These are phyloP conservation scores for Lasaia peninsularis DNA, from an alignment of 1,140 invertebrate species.

Conservation along the genomic window DNA sequence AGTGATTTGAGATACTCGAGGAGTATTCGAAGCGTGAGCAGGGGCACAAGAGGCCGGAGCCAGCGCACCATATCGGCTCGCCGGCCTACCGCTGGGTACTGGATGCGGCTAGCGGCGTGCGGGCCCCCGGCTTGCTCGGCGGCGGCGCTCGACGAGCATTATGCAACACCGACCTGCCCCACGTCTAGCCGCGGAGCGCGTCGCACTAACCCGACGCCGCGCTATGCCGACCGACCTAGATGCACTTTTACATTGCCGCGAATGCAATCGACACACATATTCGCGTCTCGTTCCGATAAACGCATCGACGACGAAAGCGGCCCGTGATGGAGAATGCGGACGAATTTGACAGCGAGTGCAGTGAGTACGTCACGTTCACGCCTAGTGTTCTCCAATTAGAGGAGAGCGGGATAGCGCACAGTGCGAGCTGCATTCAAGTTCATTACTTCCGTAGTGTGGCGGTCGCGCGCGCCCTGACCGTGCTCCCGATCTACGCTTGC, in stretches of 20 bases:
- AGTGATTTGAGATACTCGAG: slow-evolving; percentile 61
- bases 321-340: slow-evolving; percentile 74
- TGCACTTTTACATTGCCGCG: slow-evolving; percentile 73
- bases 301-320: slow-evolving; percentile 75
- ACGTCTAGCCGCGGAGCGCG: slow-evolving; percentile 66
- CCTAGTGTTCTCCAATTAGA: slow-evolving; percentile 52
- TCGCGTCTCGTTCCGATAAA: slow-evolving; percentile 76
- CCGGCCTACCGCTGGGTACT: slow-evolving; percentile 21
- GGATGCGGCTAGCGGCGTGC: slow-evolving; percentile 30
- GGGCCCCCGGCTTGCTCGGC: slow-evolving; percentile 38
- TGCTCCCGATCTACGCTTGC: slow-evolving; percentile 52
- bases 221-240: slow-evolving; percentile 74
- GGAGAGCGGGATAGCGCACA: slow-evolving; percentile 57
- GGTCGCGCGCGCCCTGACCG: slow-evolving; percentile 58
- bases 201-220: slow-evolving; percentile 62
- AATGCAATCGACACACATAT: slow-evolving; percentile 75
- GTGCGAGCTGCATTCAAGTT: slow-evolving; percentile 71
- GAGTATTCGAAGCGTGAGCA: slow-evolving; percentile 57
- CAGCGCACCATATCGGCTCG: slow-evolving; percentile 52
- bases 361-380: slow-evolving; percentile 68
- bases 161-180: slow-evolving; percentile 72
- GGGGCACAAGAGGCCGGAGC: slow-evolving; percentile 50
- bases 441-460: slow-evolving; percentile 73
- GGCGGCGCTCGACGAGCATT: slow-evolving; percentile 51
- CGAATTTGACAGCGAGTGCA: slow-evolving; percentile 73